Base-by-base conservation (phyloP, 1,140 invertebrate species). In the Tetranychus urticae region DNA sequence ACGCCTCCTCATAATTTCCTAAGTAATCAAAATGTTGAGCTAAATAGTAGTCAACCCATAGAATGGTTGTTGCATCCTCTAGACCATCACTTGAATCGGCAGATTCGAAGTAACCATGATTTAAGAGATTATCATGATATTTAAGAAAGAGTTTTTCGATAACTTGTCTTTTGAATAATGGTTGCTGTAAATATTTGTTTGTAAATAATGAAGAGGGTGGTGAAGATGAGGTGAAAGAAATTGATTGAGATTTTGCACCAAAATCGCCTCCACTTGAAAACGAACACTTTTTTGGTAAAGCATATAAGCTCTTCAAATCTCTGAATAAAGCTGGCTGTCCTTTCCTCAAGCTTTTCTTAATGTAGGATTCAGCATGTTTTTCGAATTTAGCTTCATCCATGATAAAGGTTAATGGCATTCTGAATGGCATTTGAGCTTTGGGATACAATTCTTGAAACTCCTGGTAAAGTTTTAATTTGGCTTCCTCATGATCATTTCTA, bases 251-350 rank as follows among this genome's bases (percentile, higher is more conserved):
- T n/a, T 12, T 56, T 31, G 39, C 39, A 42, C 39, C 39, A 42
- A 42, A 42, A 42, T 42, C 39, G 39, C 10, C 39, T 42, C 10
- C 36, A 42, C 5, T 42, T 42, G 39, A 42, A 42, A 42, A 39
- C 45, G 10, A n/a, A 36, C 48, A 45, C 52, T 62, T 59, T 3
- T 48, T 61, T 6, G 39, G 39, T 6, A 42, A 10, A 33, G 74
- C 77, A 72, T 98, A 97, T 61, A 99, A 75, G 12, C 84, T 83
- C 69, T 86, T 82, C 42, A 99, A 74, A 73, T 92, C 90, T 13
- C 94, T 87, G 76, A 99, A 98, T 36, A 98, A 76, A 10, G 93
- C 91, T 46, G 93, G 93, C 52, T 97, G 85, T 65, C 96, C 96
- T 81, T 97, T 98, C 65, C 88, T 83, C 62, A 99, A 77, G 37